Evolutionary conservation across 2,113 vertebrate species (phyloP), one percentile per base, ranked within the genome.

Genomic region (Potamarius usumacintae): DNA sequence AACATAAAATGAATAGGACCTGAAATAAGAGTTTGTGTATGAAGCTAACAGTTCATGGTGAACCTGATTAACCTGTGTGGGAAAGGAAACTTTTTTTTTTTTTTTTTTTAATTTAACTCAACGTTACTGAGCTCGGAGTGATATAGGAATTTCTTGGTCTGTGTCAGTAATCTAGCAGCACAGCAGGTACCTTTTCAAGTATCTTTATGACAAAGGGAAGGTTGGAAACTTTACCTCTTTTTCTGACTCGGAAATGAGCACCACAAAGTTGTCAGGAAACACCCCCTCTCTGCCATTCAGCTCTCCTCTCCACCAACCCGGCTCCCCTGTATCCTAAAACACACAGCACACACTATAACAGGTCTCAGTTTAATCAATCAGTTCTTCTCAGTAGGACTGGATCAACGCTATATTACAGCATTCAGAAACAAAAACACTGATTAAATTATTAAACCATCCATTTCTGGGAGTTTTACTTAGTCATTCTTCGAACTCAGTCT

Each of bases 301-400:
- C 85, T 97, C 97, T 67, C 98, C 98, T 92, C 93, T 96, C 98
- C 97, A 99, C 97, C 97, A 99, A 87, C 98, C 98, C 0, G 92
- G 87, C 86, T 99, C 97, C 77, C 97, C 97, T 65, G 96, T 97
- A 82, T 98, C 97, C 98, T 99, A 92, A 90, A 92, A 92, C 25
- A 90, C 9, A 85, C 25, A 5, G 48, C 17, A 88, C 6, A 81
- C 60, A 22, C 14, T 30, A 5, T 42, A 27, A 30, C 30, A 79
- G n/a, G 30, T 27, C 77, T 15, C 74, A 11, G 14, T 34, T 17
- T 34, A 25, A 65, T 65, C 62, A 65, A 10, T 25, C 62, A 65
- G 22, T 10, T 25, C 63, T 14, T 27, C 63, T 67, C 25, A 12
- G 12, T 20, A 10, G 10, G 50, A 78, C 1, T n/a, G 11, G 11